Conservation (phyloP, 92 coral and sea anemone species). For the Parazoanthus darwini region DNA sequence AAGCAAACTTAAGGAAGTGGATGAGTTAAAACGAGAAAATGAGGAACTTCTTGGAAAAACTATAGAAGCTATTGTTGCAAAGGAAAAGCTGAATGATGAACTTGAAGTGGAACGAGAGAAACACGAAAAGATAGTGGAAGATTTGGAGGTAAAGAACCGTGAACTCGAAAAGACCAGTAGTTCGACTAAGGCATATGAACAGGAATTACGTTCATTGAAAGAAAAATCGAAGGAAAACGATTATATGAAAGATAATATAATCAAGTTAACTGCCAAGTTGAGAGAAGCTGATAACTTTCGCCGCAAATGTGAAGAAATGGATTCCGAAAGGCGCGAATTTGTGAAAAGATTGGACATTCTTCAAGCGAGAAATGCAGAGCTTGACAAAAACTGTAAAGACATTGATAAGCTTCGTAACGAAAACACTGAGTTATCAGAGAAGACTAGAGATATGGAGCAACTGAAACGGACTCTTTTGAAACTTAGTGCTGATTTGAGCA, state of each 20-base stretch:
- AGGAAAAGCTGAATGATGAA: slow-evolving; percentile 42
- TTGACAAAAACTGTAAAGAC: slow-evolving; percentile 60
- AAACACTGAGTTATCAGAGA: slow-evolving; percentile 40
- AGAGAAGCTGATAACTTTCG: slow-evolving; percentile 69
- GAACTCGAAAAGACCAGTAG: slow-evolving; percentile 43
- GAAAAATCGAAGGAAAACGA: slow-evolving; percentile 66
- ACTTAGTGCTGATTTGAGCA: slow-evolving; percentile 34
- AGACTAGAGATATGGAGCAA: slow-evolving; percentile 53
- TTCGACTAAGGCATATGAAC: slow-evolving; percentile 28
- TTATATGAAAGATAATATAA: slow-evolving; percentile 69
- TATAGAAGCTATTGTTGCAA: slow-evolving; percentile 47
- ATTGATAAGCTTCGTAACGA: slow-evolving; percentile 46
- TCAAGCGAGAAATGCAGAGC: slow-evolving; percentile 64
- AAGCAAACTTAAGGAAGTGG: slow-evolving; percentile 46
- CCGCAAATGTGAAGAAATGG: slow-evolving; percentile 53
- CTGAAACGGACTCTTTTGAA: slow-evolving; percentile 34
- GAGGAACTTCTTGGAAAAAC: slow-evolving; percentile 45
- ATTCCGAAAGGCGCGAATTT: slow-evolving; percentile 47
- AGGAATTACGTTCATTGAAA: slow-evolving; percentile 51
- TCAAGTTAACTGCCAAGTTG: slow-evolving; percentile 68
- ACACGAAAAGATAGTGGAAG: slow-evolving; percentile 36
- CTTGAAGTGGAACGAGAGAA: slow-evolving; percentile 53
- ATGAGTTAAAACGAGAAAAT: slow-evolving; percentile 44
- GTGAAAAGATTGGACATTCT: slow-evolving; percentile 46
- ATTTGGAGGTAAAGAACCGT: slow-evolving; percentile 48